Base-by-base conservation (phyloP, 2,113 vertebrate genomes). In the Pseudolaguvia tuberculata region DNA sequence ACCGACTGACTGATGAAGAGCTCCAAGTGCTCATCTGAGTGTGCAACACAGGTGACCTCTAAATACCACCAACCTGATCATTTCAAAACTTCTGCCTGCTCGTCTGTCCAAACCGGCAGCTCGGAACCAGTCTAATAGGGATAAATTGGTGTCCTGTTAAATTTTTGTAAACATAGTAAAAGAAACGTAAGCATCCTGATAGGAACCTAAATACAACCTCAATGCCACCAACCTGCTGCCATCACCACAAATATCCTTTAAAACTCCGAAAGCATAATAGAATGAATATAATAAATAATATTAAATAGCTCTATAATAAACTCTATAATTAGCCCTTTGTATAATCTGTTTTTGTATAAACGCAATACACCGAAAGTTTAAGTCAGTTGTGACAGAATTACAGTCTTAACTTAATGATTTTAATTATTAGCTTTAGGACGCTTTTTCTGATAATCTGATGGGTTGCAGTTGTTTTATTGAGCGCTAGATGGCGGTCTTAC, bases 1-100 rank as follows among this genome's bases (percentile, higher is more conserved):
- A 98, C 65, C 88, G 92, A 56, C 87, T 98, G 73, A 94, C 90
- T 0, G 95, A 98, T 18, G 83, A 90, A 39, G 94, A 96, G 73
- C 93, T 98, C 58, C 88, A 86, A 77, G 77, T 76, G 35, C 91
- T 97, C 51, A 77, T 91, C 72, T 88, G 80, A 91, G 52, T 25
- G 55, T n/a, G 57, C 31, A 39, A 5, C 5, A 21, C 18, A 1
- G 18, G 1, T 7, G 12, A 0, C 23, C 18, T 7, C 62, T 10
- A 7, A 45, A 45, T 63, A 20, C 35, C 35, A 23, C 39, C 23
- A 8, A 18, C 31, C 51, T 18, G 67, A 52, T 48, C 14, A 51
- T 17, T 51, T 47, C 20, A 31, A 42, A 65, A 14, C 31, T 3
- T 23, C 62, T 66, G 18, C 35, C 27, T 21, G 48, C 48, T n/a